phyloP scores from a whole-genome alignment of 2,797 vertebrate genomes.

The Thripadectes ignobilis region DNA sequence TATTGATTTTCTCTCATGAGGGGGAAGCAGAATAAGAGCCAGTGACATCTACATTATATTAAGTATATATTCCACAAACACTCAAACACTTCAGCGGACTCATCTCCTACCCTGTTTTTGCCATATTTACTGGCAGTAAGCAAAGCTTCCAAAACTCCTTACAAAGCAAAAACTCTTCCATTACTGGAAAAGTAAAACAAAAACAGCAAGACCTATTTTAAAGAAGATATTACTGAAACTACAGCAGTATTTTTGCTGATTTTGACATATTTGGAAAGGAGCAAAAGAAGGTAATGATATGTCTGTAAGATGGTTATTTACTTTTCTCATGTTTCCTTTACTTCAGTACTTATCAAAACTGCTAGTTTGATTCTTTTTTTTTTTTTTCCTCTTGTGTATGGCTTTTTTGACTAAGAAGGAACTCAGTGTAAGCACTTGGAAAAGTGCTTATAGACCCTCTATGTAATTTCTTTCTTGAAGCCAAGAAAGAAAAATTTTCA shows the following conservation, averaged over 20 bases:
- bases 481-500: background rate
- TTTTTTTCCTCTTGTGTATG: background rate
- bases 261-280: background rate
- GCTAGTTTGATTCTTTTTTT: background rate
- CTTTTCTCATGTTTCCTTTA: background rate
- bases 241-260: background rate
- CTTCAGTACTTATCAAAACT: background rate
- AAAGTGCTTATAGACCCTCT: background rate
- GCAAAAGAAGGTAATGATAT: background rate
- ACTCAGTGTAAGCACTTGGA: background rate
- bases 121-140: background rate
- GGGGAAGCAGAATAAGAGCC: background rate
- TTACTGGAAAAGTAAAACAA: background rate
- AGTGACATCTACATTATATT: background rate
- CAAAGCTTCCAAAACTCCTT: background rate
- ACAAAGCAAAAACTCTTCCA: background rate
- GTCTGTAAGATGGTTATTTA: background rate
- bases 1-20: background rate
- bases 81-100: background rate
- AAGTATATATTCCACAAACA: background rate
- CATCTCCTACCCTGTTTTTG: background rate
- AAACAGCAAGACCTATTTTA: background rate
- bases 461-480: background rate
- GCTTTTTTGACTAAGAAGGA: conserved; percentile 5
- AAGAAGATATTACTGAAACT: background rate